Conservation (phyloP, 2,888 invertebrate species). For the Diogma glabrata region DNA sequence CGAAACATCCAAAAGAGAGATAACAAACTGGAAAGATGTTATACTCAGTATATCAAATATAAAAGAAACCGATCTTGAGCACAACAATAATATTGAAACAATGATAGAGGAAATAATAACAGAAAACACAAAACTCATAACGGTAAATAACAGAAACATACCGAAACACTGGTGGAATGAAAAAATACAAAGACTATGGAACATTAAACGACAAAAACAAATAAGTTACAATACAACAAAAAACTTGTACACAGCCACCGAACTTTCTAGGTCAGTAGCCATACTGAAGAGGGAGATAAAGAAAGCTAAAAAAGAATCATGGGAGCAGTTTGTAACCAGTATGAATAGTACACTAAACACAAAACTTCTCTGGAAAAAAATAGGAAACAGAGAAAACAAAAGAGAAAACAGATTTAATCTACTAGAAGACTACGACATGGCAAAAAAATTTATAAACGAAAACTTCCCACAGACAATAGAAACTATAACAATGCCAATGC, state of each 20-base stretch:
- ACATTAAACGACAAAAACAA: neutral
- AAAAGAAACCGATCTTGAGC: neutral
- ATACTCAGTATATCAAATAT: too few species aligned
- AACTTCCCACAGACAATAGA: too few species aligned
- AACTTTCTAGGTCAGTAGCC: neutral
- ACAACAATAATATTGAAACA: neutral
- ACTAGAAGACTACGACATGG: too few species aligned
- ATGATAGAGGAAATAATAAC: neutral
- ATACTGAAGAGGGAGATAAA: neutral
- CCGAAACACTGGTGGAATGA: neutral
- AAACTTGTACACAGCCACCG: neutral
- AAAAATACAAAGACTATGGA: neutral
- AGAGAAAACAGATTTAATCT: too few species aligned
- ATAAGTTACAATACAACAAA: neutral
- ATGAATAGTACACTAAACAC: neutral
- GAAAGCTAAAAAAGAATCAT: too few species aligned
- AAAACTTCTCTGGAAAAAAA: neutral
- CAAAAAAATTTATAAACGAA: too few species aligned
- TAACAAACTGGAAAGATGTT: too few species aligned
- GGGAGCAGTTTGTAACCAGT: neutral
- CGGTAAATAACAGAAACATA: neutral
- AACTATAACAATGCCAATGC: too few species aligned
- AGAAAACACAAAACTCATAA: neutral
- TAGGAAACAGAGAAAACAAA: neutral
- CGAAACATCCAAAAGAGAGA: too few species aligned